Base-by-base conservation (phyloP, 1,140 invertebrate species). In the Drosophila nigrodunni region DNA sequence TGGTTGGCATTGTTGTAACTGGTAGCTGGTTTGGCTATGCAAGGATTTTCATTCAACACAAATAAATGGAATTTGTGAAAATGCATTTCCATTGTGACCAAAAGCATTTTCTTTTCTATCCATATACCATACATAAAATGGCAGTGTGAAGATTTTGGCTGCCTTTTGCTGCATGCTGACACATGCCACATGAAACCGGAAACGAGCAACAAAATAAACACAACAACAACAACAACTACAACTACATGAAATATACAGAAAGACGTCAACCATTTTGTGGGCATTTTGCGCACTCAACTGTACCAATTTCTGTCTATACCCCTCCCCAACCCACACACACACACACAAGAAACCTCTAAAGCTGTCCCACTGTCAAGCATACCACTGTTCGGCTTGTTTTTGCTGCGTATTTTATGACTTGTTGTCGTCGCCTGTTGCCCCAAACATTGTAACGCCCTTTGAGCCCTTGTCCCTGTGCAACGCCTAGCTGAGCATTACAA, bases 321-420 rank as follows among this genome's bases (percentile, higher is more conserved):
- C 9, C 43, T 5, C 2, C 9, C 39, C 15, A 11, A 11, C 3
- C 50, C 50, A 15, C 37, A 5, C 25, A 30, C 25, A 25, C 25
- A 25, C 25, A 25, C 25, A 25, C 25, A 25, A 2, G 4, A 2
- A 30, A 2, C 6, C 25, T 2, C 25, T 1, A 30, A 30, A 35
- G 15, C 57, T 44, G 44, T 15, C 18, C 15, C 37, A 50, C 35
- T 34, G 10, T 9, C 34, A 30, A 15, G n/a, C 50, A n/a, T 15
- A 62, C 62, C 18, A 30, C 25, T 74, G 76, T 77, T 79, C 71
- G 68, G 47, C 67, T 62, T 74, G 69, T 74, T 74, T 30, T 21
- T 80, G 46, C 59, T 88, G 66, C 78, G 80, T 80, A 88, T 76
- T 87, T 88, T 87, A 87, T 88, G 80, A 88, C 82, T 88, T 88